These are phyloP conservation scores for Scaptomyza caliginosa DNA, from an alignment of 2,888 invertebrate genomes.

Conservation along the genomic window DNA sequence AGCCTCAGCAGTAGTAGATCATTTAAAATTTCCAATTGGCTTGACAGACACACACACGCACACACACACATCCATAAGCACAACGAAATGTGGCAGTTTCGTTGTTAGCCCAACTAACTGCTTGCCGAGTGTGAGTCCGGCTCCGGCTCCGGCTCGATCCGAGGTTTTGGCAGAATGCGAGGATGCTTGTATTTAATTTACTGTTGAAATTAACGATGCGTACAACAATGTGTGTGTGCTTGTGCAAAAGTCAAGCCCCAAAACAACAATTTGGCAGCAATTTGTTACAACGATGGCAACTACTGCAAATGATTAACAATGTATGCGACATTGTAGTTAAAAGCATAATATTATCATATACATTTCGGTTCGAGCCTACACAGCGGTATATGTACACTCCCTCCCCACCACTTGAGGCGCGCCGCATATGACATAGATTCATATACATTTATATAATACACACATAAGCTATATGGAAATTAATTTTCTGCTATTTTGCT, in stretches of 20 bases:
- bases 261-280: conserved; percentile 77
- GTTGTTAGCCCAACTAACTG: conserved; percentile 46
- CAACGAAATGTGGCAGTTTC: conserved; percentile 21
- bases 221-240: conserved; percentile 42
- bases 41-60: conserved; percentile 39
- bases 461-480: conserved; percentile 56
- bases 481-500: conserved; percentile 67
- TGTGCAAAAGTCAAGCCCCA: conserved; percentile 59
- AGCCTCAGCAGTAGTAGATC: conserved; percentile 52
- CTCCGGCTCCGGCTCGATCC: conserved; percentile 10
- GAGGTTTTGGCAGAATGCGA: conserved; percentile 50
- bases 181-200: conserved; percentile 75
- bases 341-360: conserved; percentile 74
- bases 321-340: conserved; percentile 74
- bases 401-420: not conserved
- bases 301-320: conserved; percentile 79
- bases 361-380: conserved; percentile 36
- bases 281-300: conserved; percentile 73
- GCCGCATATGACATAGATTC: conserved; percentile 1
- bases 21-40: conserved; percentile 73
- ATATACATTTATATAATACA: not conserved
- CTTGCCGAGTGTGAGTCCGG: conserved; percentile 9
- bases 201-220: conserved; percentile 76
- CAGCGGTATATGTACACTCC: conserved; percentile 19
- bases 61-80: conserved; percentile 8